Percentiles rank a stretch among this genome's conserved stretches.
Conservation (phyloP, 2,888 invertebrate genomes). For the Diarsia mendica region DNA sequence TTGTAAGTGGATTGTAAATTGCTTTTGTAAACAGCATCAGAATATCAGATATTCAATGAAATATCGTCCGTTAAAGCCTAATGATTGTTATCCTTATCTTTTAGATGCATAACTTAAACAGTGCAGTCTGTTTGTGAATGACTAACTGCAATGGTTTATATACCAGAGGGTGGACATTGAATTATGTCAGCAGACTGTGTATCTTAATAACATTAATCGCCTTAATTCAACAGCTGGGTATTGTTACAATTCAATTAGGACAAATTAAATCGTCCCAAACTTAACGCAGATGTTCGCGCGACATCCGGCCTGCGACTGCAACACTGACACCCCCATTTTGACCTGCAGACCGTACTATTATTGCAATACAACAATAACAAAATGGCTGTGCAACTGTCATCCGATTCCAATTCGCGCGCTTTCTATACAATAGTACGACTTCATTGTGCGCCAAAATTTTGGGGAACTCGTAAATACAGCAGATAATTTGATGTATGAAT, state of each 20-base stretch:
- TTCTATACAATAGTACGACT: slow-evolving; percentile 70
- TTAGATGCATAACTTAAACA: background rate
- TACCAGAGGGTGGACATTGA: slow-evolving; percentile 27
- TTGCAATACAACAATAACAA: slow-evolving; percentile 78
- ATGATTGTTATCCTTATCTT: slow-evolving; percentile 1
- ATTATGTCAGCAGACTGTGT: slow-evolving; percentile 11
- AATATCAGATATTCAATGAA: background rate
- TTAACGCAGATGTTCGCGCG: slow-evolving; percentile 62
- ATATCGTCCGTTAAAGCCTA: background rate
- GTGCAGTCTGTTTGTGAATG: slow-evolving; percentile 17
- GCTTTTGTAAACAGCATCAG: background rate
- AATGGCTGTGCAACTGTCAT: slow-evolving; percentile 84
- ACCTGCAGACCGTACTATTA: slow-evolving; percentile 78
- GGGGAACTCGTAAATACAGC: slow-evolving; percentile 76
- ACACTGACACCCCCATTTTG: slow-evolving; percentile 54
- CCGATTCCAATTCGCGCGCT: slow-evolving; percentile 79
- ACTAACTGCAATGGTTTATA: slow-evolving; percentile 24
- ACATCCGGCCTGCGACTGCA: slow-evolving; percentile 52
- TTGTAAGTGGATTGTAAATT: background rate
- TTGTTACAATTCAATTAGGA: slow-evolving; percentile 60
- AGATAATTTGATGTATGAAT: slow-evolving; percentile 87
- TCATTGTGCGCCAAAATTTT: slow-evolving; percentile 77
- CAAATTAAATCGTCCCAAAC: slow-evolving; percentile 59
- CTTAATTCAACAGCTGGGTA: slow-evolving; percentile 60
- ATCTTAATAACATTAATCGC: slow-evolving; percentile 45